Conservation (phyloP, 2,797 vertebrate species). For the Morus bassanus region DNA sequence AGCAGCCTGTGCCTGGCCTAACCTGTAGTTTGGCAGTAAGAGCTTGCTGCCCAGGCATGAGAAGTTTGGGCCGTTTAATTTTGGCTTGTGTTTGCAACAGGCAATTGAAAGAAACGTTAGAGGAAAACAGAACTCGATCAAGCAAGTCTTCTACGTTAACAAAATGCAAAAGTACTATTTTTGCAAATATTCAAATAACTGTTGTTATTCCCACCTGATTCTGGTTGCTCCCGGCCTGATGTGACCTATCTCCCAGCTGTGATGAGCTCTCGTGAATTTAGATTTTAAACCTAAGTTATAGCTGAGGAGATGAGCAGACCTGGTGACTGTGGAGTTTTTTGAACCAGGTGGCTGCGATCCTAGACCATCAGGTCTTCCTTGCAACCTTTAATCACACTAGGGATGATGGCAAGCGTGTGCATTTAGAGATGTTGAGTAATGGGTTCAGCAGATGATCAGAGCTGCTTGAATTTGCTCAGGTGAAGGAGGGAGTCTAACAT, state of each 20-base stretch:
- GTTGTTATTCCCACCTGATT: not conserved
- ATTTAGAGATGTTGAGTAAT: not conserved
- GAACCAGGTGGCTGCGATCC: not conserved
- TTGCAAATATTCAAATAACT: not conserved
- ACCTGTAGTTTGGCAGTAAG: not conserved
- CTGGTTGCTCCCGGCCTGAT: not conserved
- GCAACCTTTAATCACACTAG: not conserved
- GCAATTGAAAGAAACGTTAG: not conserved
- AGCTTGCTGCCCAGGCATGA: not conserved
- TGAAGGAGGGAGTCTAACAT: not conserved
- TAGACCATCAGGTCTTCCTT: not conserved
- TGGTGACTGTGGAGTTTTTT: not conserved
- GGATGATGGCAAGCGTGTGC: not conserved
- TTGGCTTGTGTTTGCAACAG: not conserved
- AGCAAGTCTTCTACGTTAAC: not conserved
- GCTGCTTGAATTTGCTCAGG: not conserved
- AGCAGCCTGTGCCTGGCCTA: not conserved
- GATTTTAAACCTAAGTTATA: not conserved
- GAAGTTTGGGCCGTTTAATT: not conserved
- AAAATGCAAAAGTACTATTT: not conserved
- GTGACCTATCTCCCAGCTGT: not conserved
- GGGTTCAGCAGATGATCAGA: not conserved
- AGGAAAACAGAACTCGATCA: not conserved
- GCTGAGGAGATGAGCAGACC: not conserved
- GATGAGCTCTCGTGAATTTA: not conserved